phyloP scores from a whole-genome alignment of 1,140 invertebrate genomes.

The Brachionus plicatilis region DNA sequence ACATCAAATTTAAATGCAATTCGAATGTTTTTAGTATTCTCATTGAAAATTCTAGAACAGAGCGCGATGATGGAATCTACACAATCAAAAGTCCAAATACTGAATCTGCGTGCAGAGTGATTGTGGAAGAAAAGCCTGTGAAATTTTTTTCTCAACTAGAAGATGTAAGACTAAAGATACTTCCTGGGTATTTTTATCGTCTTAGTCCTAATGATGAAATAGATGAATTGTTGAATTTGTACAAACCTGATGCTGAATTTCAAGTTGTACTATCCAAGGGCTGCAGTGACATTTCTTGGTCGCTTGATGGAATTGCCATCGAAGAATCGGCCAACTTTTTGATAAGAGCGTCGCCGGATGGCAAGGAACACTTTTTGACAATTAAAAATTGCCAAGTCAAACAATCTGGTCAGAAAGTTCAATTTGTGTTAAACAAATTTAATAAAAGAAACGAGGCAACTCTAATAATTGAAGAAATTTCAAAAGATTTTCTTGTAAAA shows the following conservation, averaged over 20 bases:
- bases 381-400: constrained; percentile 21
- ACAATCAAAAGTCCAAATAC: not conserved
- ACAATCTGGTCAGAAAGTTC: not conserved
- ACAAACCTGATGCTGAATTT: not conserved
- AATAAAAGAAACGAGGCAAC: not conserved
- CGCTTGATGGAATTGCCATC: not conserved
- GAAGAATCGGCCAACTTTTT: not conserved
- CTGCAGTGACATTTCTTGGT: not conserved
- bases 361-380: not conserved
- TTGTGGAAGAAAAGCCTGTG: not conserved
- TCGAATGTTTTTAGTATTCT: not conserved
- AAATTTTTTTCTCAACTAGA: constrained; percentile 11
- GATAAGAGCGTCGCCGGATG: not conserved
- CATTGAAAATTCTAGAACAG: not conserved
- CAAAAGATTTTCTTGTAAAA: constrained; percentile 1
- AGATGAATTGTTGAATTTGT: not conserved
- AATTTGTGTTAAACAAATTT: not conserved
- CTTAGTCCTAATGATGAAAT: not conserved
- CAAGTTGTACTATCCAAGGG: not conserved
- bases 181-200: not conserved
- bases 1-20: not conserved
- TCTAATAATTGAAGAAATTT: not conserved
- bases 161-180: not conserved
- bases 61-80: not conserved
- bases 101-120: not conserved